Evolutionary conservation across 2,888 invertebrate species (phyloP), one percentile per base, ranked within the genome.

Genomic region (Zele albiditarsus): DNA sequence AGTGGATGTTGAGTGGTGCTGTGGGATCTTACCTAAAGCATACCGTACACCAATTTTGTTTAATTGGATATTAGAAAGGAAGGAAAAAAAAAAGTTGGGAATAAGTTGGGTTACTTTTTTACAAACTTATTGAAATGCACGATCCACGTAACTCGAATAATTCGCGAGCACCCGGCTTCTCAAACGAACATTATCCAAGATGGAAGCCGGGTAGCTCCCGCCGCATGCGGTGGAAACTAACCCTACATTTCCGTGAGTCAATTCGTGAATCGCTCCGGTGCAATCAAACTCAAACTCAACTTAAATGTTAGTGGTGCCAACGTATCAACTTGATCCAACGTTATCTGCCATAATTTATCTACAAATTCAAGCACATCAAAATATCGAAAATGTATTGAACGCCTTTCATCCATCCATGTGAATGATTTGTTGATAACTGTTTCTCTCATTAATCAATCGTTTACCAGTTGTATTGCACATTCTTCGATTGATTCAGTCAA

Each of bases 151-250:
- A 87, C 82, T 83, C 83, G 71, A 84, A 84, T 87, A 80, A 86
- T 87, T 88, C 84, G 83, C 84, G 85, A 86, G 87, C 86, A 87
- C 92, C 94, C 94, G 94, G 94, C 94, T 94, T 94, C 92, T 92
- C 90, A 92, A 86, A 91, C 91, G 92, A 93, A 91, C 91, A 92
- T 92, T 92, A 92, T 93, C 92, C 94, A 94, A 94, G 93, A 94
- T 94, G 94, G 94, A 94, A 93, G 93, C 93, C 92, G 92, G 92
- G 93, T 92, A 92, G 92, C 93, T 10, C 93, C 20, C 91, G 91
- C 91, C 92, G 91, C 90, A 90, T 78, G 78, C 77, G 72, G 76
- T 79, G 77, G 77, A 80, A 80, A 80, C 89, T 89, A 90, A 90
- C 90, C 90, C 75, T 72, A 76, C 27, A 67, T 73, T 73, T 73